Conservation (phyloP, 2,113 vertebrate species). For the Loxodonta africana region DNA sequence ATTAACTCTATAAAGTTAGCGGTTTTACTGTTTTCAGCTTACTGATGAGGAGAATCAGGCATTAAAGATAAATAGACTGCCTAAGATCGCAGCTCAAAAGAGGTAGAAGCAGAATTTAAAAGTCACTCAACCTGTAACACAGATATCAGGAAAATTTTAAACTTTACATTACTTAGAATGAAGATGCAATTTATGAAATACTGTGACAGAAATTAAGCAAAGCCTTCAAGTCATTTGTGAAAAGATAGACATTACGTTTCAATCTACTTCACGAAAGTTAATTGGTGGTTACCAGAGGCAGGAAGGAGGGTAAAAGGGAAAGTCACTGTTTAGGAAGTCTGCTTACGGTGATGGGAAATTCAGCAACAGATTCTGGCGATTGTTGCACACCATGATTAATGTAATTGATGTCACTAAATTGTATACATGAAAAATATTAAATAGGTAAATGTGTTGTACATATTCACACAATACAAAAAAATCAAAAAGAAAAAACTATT, state of each 20-base stretch:
- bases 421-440: not conserved
- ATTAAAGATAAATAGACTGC: not conserved
- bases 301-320: not conserved
- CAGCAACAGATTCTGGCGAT: not conserved
- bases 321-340: not conserved
- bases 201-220: not conserved
- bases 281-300: not conserved
- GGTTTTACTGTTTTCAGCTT: not conserved
- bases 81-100: not conserved
- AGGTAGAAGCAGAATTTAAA: not conserved
- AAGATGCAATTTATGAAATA: not conserved
- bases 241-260: constrained; percentile 8
- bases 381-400: not conserved
- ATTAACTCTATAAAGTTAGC: not conserved
- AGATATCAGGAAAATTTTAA: not conserved
- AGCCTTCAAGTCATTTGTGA: not conserved
- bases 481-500: not conserved
- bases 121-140: not conserved
- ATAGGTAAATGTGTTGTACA: too few species aligned
- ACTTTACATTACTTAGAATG: not conserved
- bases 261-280: not conserved
- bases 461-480: not conserved
- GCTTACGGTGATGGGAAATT: not conserved
- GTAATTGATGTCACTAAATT: not conserved
- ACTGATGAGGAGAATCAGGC: not conserved